These are phyloP conservation scores for Hydriomena furcata DNA, from an alignment of 2,888 invertebrate genomes.

Conservation along the genomic window DNA sequence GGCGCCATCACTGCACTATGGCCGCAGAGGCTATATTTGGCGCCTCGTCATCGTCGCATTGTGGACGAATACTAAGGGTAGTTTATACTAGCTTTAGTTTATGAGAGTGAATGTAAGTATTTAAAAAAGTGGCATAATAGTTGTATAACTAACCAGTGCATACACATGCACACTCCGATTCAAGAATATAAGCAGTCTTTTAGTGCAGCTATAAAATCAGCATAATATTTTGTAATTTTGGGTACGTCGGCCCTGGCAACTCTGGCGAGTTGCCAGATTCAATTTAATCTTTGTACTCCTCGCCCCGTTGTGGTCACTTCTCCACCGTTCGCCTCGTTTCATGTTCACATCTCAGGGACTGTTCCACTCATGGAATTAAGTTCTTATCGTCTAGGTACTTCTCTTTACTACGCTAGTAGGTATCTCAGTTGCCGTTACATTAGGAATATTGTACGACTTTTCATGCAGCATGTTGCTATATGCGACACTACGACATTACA, in stretches of 20 bases:
- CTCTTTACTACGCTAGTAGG: not conserved
- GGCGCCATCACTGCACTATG: too few species aligned
- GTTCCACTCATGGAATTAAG: slow-evolving; percentile 55
- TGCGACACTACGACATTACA: too few species aligned
- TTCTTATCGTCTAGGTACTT: slow-evolving; percentile 45
- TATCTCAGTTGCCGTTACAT: not conserved
- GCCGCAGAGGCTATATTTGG: too few species aligned
- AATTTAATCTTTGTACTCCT: slow-evolving; percentile 75
- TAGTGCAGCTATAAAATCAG: slow-evolving; percentile 58
- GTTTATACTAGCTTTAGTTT: too few species aligned
- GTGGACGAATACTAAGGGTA: too few species aligned
- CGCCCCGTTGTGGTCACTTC: slow-evolving; percentile 70
- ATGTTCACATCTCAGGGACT: slow-evolving; percentile 47
- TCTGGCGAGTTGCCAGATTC: slow-evolving; percentile 68
- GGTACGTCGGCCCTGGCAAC: slow-evolving; percentile 59
- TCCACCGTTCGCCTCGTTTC: slow-evolving; percentile 48
- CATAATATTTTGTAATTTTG: slow-evolving; percentile 74
- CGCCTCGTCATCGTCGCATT: too few species aligned
- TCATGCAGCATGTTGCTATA: too few species aligned
- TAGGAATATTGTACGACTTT: not conserved
- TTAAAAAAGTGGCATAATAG: not conserved
- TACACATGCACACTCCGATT: slow-evolving; percentile 14
- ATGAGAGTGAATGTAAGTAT: too few species aligned
- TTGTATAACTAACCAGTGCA: slow-evolving; percentile 8
- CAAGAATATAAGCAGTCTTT: slow-evolving; percentile 31